Evolutionary conservation across 1,140 invertebrate genomes (phyloP), one percentile per base, ranked within the genome.

Genomic region (Eupeodes corollae): DNA sequence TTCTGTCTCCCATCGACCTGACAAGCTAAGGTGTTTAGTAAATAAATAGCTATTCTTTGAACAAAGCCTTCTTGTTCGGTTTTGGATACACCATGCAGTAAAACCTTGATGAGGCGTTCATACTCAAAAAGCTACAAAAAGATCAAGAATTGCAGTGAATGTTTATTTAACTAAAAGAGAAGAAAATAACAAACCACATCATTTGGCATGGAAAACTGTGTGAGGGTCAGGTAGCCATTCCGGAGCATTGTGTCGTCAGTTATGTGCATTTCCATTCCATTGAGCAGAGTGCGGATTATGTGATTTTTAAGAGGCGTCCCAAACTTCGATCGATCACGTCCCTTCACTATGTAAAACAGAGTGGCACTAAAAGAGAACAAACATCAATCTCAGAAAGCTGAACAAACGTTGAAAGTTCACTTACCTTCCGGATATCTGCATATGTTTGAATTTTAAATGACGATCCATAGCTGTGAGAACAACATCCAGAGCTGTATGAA

Each of bases 1-100:
- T 98, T 98, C 60, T 97, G 90, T 40, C 78, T 75, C 6, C 90
- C 88, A 62, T 96, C 91, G 5, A 98, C 92, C 70, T 96, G 91
- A 69, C 94, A 98, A 5, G 93, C 93, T 40, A 98, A 73, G 8
- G 90, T 91, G 71, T 98, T 98, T 6, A 98, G 75, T 52, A 98
- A 72, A 72, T 92, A 96, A 52, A 97, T 92, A 13, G 88, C 90
- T 54, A 96, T 91, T 48, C 92, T 79, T 66, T 93, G 91, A 6
- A 96, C 89, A 69, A 96, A 93, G 35, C 87, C 81, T 67, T 95
- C 90, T 45, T 88, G 84, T 56, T 83, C 79, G 40, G 84, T 82
- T 52, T 84, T 78, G 30, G 81, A 77, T 2, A 92, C 84, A 31
- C 92, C 88, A 60, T 84, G 78, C 39, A 97, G 69, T 13, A 97